A percentile compares a stretch with the other conserved stretches of the same genome.
phyloP scores from a whole-genome alignment of 2,888 invertebrate species.

The Helleia helle region DNA sequence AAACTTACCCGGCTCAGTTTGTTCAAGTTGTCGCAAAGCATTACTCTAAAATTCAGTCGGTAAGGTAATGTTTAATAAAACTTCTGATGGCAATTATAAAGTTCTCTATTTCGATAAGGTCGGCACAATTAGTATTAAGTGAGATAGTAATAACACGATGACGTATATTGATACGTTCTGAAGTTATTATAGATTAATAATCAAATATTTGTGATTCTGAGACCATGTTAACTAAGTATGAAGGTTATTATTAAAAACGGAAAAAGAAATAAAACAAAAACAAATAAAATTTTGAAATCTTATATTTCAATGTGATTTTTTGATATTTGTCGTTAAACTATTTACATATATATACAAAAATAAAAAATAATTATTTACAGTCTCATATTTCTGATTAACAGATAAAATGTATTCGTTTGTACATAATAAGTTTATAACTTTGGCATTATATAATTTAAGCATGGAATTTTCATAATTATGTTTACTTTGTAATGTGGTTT shows the following conservation, averaged over 20 bases:
- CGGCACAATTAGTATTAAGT: background rate
- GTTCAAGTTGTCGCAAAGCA: conserved; percentile 14
- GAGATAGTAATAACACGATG: background rate
- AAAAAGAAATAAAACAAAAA: conserved; percentile 58
- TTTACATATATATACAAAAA: conserved; percentile 61
- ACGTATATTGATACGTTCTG: background rate
- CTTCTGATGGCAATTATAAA: conserved; percentile 8
- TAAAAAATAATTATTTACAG: conserved; percentile 55
- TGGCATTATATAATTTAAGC: conserved; percentile 62
- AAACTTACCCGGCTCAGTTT: conserved; percentile 34
- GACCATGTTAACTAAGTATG: too few relatives aligned
- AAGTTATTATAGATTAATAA: too few relatives aligned
- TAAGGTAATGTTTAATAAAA: conserved; percentile 9
- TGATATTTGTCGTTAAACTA: conserved; percentile 42
- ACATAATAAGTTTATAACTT: conserved; percentile 61
- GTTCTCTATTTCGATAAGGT: conserved; percentile 18
- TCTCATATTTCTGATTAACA: conserved; percentile 39
- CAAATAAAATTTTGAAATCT: conserved; percentile 62
- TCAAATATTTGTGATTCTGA: too few relatives aligned
- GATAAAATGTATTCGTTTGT: conserved; percentile 61
- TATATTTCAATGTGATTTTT: conserved; percentile 57
- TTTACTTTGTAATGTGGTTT: background rate
- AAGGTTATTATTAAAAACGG: too few relatives aligned
- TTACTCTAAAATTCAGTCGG: conserved; percentile 19
- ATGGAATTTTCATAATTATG: conserved; percentile 22